Evolutionary conservation across 2,888 invertebrate genomes (phyloP).

Genomic region (Apamea monoglypha): DNA sequence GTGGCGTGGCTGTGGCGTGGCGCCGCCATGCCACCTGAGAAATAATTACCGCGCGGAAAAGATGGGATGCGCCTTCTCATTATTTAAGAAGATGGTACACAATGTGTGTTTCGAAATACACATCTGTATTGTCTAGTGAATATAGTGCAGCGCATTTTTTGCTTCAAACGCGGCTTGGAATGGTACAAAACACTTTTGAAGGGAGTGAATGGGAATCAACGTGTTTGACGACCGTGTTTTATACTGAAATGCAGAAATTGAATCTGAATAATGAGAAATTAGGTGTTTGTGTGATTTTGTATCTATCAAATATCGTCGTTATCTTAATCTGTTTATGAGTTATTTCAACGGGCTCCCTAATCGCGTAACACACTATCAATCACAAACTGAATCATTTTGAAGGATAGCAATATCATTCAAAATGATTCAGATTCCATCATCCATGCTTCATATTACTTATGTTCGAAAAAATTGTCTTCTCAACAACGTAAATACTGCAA

Average conservation of each 20-base stretch:
- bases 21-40: constrained; percentile 71
- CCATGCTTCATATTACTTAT: no score
- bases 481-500: background rate
- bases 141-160: constrained; percentile 60
- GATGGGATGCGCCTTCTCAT: constrained; percentile 82
- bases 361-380: no score
- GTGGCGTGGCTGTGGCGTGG: constrained; percentile 56
- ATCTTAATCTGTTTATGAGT: background rate
- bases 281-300: background rate
- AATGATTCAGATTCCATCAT: no score
- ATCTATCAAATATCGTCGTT: background rate
- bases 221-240: constrained; percentile 19
- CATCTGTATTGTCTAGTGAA: constrained; percentile 69
- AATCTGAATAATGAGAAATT: background rate
- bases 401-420: no score
- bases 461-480: background rate
- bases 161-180: constrained; percentile 46
- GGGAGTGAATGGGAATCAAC: constrained; percentile 29
- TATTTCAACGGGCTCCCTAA: background rate
- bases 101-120: constrained; percentile 74
- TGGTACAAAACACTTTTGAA: constrained; percentile 43
- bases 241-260: background rate
- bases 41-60: constrained; percentile 85
- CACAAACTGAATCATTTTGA: no score
- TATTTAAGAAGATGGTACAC: constrained; percentile 81